Percentiles rank a stretch among this genome's conserved stretches.
These are phyloP conservation scores for Hyles euphorbiae DNA, from an alignment of 1,140 invertebrate species.

Conservation along the genomic window DNA sequence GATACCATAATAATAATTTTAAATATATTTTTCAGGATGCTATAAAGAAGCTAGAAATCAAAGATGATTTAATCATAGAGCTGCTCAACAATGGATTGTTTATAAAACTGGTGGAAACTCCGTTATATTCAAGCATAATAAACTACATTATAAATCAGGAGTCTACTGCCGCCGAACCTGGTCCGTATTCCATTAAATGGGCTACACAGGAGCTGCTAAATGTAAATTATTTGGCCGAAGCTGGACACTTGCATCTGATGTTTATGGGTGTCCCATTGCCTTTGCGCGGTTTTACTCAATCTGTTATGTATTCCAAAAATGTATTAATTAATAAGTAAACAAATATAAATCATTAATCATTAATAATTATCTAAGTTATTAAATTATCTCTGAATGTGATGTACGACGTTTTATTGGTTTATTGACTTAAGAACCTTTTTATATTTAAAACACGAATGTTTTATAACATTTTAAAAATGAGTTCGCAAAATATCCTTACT, in stretches of 20 bases:
- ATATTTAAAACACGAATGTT: no score
- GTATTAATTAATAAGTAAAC: conserved; percentile 32
- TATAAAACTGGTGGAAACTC: conserved; percentile 43
- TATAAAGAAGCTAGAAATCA: conserved; percentile 36
- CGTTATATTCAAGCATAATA: conserved; percentile 40
- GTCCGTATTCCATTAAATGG: conserved; percentile 37
- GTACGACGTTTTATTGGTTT: conserved; percentile 8
- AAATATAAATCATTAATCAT: conserved; percentile 7
- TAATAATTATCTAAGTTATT: conserved; percentile 26
- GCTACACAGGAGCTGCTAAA: conserved; percentile 39
- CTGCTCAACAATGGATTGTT: conserved; percentile 51
- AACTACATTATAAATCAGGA: conserved; percentile 43
- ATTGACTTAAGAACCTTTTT: no score
- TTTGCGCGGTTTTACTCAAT: conserved; percentile 48
- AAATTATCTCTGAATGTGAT: conserved; percentile 21
- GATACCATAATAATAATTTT: background rate
- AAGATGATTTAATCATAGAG: conserved; percentile 53
- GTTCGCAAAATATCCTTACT: no score
- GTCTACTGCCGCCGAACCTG: background rate
- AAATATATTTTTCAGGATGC: conserved; percentile 32
- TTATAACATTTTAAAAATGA: no score
- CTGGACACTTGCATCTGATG: conserved; percentile 44
- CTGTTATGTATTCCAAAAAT: conserved; percentile 46
- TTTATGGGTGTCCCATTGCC: conserved; percentile 36
- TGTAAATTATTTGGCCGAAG: conserved; percentile 49